Evolutionary conservation across 2,888 invertebrate genomes (phyloP), one percentile per base, ranked within the genome.

Genomic region (Acanthosoma haemorrhoidale): DNA sequence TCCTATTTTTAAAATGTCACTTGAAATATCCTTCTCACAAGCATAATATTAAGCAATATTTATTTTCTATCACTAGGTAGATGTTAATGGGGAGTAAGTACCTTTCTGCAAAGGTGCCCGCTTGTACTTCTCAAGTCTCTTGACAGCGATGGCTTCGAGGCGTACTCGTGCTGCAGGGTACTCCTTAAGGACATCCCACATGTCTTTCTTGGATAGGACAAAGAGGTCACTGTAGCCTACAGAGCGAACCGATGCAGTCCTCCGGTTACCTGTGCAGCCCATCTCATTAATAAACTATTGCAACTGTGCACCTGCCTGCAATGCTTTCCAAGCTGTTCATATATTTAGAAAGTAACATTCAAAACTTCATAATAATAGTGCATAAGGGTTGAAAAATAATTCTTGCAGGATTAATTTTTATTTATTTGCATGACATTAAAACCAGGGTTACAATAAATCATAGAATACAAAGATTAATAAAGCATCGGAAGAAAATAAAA

Each of bases 161-260:
- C 96, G 88, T 78, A 97, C 91, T 81, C 97, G 85, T 74, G 94
- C 94, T 21, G 94, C 92, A 29, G 94, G 94, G 82, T 94, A 94
- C 81, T 94, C 94, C 82, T 97, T 95, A 75, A 96, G 88, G 75
- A 98, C 98, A 82, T 97, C 97, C 97, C 96, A 97, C 92, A 98
- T 94, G 84, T 97, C 97, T 84, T 95, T 95, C 86, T 98, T 98
- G 82, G 94, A 95, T 77, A 98, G 88, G 80, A 97, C 96, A 84
- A 98, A 98, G 78, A 98, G 87, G 84, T 98, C 97, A 81, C 96
- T 96, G 84, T 98, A 98, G 77, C 98, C 98, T 74, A 98, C 97
- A 72, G 96, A 97, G 77, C 95, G 87, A 77, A 98, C 97, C 78
- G 96, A 96, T 76, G 98, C 98, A 80, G 98, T 98, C 82, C 97